Percentiles rank a stretch among this genome's conserved stretches.
phyloP scores from a whole-genome alignment of 2,113 vertebrate genomes.

The Mandrillus leucophaeus region DNA sequence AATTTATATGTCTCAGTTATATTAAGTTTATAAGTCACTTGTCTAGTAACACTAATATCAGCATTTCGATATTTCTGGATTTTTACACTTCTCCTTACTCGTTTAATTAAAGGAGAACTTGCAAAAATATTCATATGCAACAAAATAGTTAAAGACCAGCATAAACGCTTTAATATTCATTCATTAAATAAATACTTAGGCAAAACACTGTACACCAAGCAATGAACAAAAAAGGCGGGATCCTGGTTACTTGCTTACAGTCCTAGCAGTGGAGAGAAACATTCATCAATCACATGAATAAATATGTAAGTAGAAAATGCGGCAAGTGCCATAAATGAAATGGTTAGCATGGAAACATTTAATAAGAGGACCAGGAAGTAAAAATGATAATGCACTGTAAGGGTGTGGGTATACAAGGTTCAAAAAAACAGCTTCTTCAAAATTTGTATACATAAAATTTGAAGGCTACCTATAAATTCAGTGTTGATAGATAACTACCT shows the following conservation, averaged over 20 bases:
- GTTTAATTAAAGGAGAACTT: conserved; percentile 1
- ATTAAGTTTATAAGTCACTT: background rate
- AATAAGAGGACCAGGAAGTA: background rate
- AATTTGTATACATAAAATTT: background rate
- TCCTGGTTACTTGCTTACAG: background rate
- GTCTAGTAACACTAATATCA: background rate
- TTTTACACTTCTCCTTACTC: background rate
- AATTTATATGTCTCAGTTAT: background rate
- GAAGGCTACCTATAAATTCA: conserved; percentile 16
- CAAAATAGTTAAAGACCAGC: background rate
- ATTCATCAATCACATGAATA: conserved; percentile 13
- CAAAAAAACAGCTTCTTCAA: conserved; percentile 16
- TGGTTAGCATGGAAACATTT: background rate
- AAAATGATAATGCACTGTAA: conserved; percentile 24
- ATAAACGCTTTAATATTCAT: background rate
- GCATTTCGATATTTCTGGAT: background rate
- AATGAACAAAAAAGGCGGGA: background rate
- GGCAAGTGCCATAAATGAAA: background rate
- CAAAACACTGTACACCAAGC: background rate
- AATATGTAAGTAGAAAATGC: background rate
- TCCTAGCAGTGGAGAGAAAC: conserved; percentile 9
- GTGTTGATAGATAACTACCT: background rate
- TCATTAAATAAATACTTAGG: background rate
- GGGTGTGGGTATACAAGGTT: background rate
- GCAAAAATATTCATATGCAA: conserved; percentile 14